Evolutionary conservation across 92 coral and sea anemone species (phyloP).

Genomic region (Scolanthus callimorphus): DNA sequence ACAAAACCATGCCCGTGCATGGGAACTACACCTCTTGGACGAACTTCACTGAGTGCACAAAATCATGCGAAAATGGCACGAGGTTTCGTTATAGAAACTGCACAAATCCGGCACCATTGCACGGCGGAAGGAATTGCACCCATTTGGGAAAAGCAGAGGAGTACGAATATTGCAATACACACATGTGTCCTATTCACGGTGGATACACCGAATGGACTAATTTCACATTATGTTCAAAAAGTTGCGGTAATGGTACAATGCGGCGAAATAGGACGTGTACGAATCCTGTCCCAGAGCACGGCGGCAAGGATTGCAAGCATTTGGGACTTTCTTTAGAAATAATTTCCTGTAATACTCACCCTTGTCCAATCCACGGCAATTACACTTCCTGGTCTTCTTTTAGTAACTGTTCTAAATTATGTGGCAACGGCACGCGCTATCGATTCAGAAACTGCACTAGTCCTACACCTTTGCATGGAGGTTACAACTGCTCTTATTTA

Average conservation of each 20-base stretch:
- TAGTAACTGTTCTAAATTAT: conserved; percentile 47
- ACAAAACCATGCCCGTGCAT: conserved; percentile 51
- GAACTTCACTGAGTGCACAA: conserved; percentile 53
- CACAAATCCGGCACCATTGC: conserved; percentile 62
- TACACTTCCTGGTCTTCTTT: conserved; percentile 68
- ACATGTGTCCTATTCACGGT: conserved; percentile 72
- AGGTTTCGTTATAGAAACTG: conserved; percentile 52
- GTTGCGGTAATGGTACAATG: conserved; percentile 71
- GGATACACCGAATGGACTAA: conserved; percentile 71
- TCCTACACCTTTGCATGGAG: conserved; percentile 62
- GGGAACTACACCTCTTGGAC: conserved; percentile 69
- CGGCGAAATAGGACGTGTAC: conserved; percentile 59
- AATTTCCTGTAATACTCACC: conserved; percentile 45
- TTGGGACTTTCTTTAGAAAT: conserved; percentile 42
- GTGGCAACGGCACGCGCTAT: conserved; percentile 63
- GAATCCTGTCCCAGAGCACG: conserved; percentile 53
- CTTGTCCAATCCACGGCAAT: conserved; percentile 68
- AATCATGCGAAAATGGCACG: conserved; percentile 65
- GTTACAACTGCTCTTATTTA: conserved; percentile 49
- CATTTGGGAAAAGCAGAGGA: conserved; percentile 38
- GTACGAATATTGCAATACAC: conserved; percentile 26
- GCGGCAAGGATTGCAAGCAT: conserved; percentile 73
- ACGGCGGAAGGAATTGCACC: conserved; percentile 73
- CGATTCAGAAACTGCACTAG: conserved; percentile 61
- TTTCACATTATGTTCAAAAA: conserved; percentile 63